phyloP scores from a whole-genome alignment of 2,888 invertebrate genomes.

The Neoascia interrupta region DNA sequence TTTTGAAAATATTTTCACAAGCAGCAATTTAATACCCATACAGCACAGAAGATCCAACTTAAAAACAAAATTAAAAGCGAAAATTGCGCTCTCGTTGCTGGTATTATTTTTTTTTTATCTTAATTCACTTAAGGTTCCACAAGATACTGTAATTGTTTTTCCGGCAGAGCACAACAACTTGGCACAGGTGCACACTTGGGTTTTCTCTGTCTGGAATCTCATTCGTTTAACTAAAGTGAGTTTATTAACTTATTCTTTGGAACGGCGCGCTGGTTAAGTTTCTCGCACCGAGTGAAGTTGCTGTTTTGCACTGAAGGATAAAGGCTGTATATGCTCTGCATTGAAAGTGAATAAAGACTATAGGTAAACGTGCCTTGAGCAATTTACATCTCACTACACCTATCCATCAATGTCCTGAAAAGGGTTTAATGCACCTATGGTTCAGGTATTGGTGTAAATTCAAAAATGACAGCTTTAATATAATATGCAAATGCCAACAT shows the following conservation, averaged over 20 bases:
- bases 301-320: neutral
- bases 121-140: conserved; percentile 65
- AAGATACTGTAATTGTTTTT: conserved; percentile 60
- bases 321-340: conserved; percentile 10
- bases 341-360: no score
- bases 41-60: conserved; percentile 2
- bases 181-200: neutral
- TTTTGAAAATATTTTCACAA: no score
- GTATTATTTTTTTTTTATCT: conserved; percentile 58
- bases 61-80: conserved; percentile 53
- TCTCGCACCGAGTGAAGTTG: conserved; percentile 1
- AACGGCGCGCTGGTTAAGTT: conserved; percentile 19
- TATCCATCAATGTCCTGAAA: conserved; percentile 57
- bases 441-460: neutral
- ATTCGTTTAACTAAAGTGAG: conserved; percentile 60
- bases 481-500: no score
- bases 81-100: conserved; percentile 37
- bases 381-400: no score
- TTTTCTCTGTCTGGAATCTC: conserved; percentile 42
- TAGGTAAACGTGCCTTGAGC: no score
- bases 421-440: neutral
- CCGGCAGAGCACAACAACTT: conserved; percentile 52
- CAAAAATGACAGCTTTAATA: no score
- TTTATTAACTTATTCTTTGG: conserved; percentile 51
- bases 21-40: no score